phyloP scores from a whole-genome alignment of 1,140 invertebrate genomes.

The Drosophila orosa region DNA sequence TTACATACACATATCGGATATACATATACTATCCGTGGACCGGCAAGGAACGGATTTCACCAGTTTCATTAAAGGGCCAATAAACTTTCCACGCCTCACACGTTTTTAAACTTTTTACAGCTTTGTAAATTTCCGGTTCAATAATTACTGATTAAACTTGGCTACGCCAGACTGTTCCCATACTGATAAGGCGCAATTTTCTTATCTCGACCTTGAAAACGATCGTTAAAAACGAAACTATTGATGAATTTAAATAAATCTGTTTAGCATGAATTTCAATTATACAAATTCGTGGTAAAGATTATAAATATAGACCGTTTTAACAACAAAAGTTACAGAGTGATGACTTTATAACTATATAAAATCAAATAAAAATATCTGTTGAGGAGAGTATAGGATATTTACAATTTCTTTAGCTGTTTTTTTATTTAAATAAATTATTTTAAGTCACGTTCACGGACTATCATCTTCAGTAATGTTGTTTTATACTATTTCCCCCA shows the following conservation, averaged over 20 bases:
- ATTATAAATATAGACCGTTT: too few relatives aligned
- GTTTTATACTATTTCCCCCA: neutral
- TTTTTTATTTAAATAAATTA: too few relatives aligned
- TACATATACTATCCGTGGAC: conserved; percentile 4
- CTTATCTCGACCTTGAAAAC: conserved; percentile 10
- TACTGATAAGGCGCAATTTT: conserved; percentile 5
- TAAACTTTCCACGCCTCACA: conserved; percentile 21
- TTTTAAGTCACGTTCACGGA: too few relatives aligned
- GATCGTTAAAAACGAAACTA: neutral
- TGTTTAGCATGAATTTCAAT: too few relatives aligned
- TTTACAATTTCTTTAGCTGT: too few relatives aligned
- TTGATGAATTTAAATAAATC: neutral
- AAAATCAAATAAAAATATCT: too few relatives aligned
- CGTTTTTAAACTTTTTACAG: conserved; percentile 8
- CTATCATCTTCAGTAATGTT: too few relatives aligned
- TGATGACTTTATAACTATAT: too few relatives aligned
- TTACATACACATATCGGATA: conserved; percentile 1
- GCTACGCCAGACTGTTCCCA: neutral
- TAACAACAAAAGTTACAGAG: too few relatives aligned
- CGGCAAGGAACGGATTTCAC: conserved; percentile 42
- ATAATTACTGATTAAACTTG: conserved; percentile 5
- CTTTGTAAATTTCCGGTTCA: conserved; percentile 14
- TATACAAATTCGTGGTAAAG: neutral
- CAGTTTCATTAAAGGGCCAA: conserved; percentile 32
- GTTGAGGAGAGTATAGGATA: too few relatives aligned